Evolutionary conservation across 2,113 vertebrate species (phyloP).

Genomic region (Meleagris gallopavo): DNA sequence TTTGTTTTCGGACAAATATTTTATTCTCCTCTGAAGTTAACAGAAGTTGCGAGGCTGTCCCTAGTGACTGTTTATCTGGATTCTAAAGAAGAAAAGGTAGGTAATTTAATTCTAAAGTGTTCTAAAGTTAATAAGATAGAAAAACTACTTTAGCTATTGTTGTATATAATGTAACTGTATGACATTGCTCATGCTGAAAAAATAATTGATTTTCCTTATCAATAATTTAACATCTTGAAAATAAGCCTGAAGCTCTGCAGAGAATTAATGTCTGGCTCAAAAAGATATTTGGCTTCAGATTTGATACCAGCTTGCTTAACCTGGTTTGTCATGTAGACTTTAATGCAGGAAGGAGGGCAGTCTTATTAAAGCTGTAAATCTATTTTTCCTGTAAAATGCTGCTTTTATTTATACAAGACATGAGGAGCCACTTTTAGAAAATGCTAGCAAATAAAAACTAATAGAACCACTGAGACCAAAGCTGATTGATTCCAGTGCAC

Average conservation of each 20-base stretch:
- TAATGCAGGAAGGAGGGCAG: conserved; percentile 19
- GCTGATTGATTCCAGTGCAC: not conserved
- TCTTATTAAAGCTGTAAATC: conserved; percentile 64
- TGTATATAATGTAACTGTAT: not conserved
- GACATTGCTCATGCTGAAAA: not conserved
- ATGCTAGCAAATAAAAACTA: conserved; percentile 9
- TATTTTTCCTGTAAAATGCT: conserved; percentile 49
- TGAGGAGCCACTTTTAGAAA: conserved; percentile 40
- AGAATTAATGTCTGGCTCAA: conserved; percentile 43
- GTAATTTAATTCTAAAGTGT: conserved; percentile 20
- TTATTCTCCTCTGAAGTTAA: not conserved
- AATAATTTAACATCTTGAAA: conserved; percentile 49
- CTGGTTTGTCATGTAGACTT: conserved; percentile 37
- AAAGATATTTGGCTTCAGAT: conserved; percentile 17
- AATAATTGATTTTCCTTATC: conserved; percentile 40
- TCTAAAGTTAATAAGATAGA: not conserved
- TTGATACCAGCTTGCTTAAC: conserved; percentile 41
- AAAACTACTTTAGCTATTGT: not conserved
- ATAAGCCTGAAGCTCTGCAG: conserved; percentile 10
- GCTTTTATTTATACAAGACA: conserved; percentile 40
- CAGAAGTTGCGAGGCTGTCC: not conserved
- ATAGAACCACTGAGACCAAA: conserved; percentile 13
- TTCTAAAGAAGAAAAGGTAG: not conserved
- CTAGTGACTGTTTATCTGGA: not conserved
- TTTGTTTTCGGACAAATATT: conserved; percentile 8